These are phyloP conservation scores for Callospermophilus lateralis DNA, from an alignment of 2,113 vertebrate genomes.

Conservation along the genomic window DNA sequence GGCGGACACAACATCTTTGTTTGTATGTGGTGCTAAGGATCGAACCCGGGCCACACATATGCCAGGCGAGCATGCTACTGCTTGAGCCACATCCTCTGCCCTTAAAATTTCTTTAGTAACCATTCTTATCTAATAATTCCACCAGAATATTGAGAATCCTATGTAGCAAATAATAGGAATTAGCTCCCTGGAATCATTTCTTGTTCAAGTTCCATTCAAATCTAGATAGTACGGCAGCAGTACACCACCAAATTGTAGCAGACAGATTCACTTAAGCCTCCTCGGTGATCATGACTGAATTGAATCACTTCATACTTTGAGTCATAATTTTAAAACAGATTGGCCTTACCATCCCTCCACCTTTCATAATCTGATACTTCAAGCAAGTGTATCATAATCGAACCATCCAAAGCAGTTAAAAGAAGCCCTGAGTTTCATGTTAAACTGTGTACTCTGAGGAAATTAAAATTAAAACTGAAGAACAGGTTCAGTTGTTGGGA, in stretches of 20 bases:
- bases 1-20: no score
- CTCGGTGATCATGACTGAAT: neutral
- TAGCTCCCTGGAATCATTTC: neutral
- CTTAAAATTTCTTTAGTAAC: neutral
- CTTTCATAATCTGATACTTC: neutral
- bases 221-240: rapidly evolving
- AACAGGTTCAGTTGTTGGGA: neutral
- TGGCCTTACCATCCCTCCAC: neutral
- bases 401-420: neutral
- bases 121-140: neutral
- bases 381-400: neutral
- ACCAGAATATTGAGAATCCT: neutral
- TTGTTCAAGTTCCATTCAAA: neutral
- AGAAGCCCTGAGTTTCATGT: neutral
- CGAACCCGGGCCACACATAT: no score
- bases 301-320: neutral
- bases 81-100: no score
- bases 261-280: neutral
- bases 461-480: neutral
- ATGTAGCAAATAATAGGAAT: neutral
- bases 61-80: no score
- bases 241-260: neutral
- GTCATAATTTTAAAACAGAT: neutral
- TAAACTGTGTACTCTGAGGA: neutral
- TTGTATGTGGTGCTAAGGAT: no score